Evolutionary conservation across 2,888 invertebrate species (phyloP).

Genomic region (Nomada fucata): DNA sequence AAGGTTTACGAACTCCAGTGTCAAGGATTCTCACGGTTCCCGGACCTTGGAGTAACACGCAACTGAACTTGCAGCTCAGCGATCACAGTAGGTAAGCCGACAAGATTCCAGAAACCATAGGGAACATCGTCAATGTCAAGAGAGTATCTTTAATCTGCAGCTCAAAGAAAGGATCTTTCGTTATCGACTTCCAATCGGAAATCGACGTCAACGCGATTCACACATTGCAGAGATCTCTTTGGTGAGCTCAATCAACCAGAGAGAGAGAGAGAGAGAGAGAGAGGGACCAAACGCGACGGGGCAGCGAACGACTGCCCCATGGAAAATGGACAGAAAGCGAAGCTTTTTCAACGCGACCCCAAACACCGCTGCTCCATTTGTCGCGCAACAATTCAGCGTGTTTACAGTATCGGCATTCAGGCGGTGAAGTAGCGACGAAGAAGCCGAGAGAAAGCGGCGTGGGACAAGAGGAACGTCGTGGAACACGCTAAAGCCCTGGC

Average conservation of each 20-base stretch:
- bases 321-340: conserved; percentile 14
- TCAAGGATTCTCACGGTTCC: no score
- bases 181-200: neutral
- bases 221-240: neutral
- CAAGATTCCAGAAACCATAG: no score
- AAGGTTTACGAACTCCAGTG: no score
- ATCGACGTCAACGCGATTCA: neutral
- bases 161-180: no score
- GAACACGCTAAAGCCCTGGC: conserved; percentile 29
- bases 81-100: no score
- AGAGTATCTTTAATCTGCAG: no score
- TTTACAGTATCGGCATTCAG: conserved; percentile 67
- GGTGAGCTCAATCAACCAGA: neutral
- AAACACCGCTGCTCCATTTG: conserved; percentile 29
- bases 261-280: neutral
- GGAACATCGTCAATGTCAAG: no score
- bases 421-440: conserved; percentile 69
- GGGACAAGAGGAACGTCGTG: conserved; percentile 54
- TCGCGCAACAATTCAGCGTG: conserved; percentile 45
- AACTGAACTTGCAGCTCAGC: no score
- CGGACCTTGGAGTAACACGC: no score
- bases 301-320: conserved; percentile 19
- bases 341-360: conserved; percentile 21
- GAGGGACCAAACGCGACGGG: conserved; percentile 17
- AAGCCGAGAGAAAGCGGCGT: conserved; percentile 76